A percentile compares a stretch with the other conserved stretches of the same genome.
These are phyloP conservation scores for Eupithecia vulgata DNA, from an alignment of 2,888 invertebrate genomes.

Conservation along the genomic window DNA sequence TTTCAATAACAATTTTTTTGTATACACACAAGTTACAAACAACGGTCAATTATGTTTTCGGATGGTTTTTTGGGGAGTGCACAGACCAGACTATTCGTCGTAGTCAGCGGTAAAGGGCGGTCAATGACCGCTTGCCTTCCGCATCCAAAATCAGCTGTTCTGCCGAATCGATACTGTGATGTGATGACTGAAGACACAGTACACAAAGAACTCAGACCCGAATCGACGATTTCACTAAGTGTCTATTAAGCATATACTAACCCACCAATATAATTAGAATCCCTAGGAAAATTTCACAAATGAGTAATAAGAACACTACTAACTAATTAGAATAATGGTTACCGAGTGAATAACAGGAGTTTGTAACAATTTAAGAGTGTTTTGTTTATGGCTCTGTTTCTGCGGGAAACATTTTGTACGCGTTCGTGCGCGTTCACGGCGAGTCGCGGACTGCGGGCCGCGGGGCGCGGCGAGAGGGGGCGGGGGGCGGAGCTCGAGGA, in stretches of 20 bases:
- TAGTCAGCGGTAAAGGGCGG: slow-evolving; percentile 26
- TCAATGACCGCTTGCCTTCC: slow-evolving; percentile 52
- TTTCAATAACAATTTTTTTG: no score
- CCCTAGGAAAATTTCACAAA: not conserved
- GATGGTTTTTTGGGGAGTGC: not conserved
- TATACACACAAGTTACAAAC: not conserved
- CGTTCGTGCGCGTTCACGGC: slow-evolving; percentile 71
- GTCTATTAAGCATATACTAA: slow-evolving; percentile 1
- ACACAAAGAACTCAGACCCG: slow-evolving; percentile 64
- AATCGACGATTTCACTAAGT: slow-evolving; percentile 61
- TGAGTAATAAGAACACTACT: slow-evolving; percentile 36
- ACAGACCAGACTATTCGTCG: slow-evolving; percentile 21
- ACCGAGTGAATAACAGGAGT: slow-evolving; percentile 28
- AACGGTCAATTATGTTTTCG: not conserved
- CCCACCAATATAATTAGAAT: not conserved
- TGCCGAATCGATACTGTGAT: slow-evolving; percentile 74
- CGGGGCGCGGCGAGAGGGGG: slow-evolving; percentile 55
- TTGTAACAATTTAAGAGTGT: slow-evolving; percentile 46
- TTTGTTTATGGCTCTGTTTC: slow-evolving; percentile 61
- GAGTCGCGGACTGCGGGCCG: slow-evolving; percentile 68
- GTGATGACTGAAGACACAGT: slow-evolving; percentile 51
- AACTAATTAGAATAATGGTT: slow-evolving; percentile 33
- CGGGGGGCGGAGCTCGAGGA: slow-evolving; percentile 71
- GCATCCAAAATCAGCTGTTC: slow-evolving; percentile 76
- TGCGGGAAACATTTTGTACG: slow-evolving; percentile 54